These are phyloP conservation scores for Sylvia borin DNA, from an alignment of 2,797 vertebrate genomes.

Conservation along the genomic window DNA sequence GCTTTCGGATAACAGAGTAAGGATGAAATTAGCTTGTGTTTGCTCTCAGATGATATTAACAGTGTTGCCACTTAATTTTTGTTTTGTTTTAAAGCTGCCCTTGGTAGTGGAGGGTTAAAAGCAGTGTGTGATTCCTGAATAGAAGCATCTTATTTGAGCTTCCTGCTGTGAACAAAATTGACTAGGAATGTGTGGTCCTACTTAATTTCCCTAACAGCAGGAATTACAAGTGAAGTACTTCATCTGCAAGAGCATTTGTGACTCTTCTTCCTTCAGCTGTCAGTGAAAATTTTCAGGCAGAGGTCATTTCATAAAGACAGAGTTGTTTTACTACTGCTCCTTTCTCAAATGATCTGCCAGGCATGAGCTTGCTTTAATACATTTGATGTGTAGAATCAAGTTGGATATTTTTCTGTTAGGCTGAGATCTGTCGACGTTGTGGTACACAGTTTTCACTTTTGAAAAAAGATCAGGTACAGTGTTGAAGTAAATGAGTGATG, in stretches of 20 bases:
- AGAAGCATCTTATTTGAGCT: constrained; percentile 28
- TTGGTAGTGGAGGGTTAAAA: constrained; percentile 55
- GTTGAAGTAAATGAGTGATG: background rate
- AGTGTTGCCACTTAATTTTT: background rate
- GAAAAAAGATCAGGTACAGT: background rate
- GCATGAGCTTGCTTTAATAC: background rate
- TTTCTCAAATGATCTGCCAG: background rate
- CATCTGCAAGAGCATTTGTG: background rate
- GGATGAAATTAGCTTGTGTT: background rate
- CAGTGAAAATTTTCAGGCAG: background rate
- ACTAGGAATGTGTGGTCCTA: constrained; percentile 64
- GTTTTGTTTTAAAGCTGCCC: background rate
- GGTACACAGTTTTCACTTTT: background rate
- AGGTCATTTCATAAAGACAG: background rate
- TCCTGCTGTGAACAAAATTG: constrained; percentile 68
- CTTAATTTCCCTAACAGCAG: constrained; percentile 74
- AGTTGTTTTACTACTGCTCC: background rate
- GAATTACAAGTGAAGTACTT: constrained; percentile 20
- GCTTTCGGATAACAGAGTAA: background rate
- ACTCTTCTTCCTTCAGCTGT: background rate
- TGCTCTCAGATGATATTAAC: background rate
- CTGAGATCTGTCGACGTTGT: accelerated
- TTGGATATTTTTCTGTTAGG: background rate
- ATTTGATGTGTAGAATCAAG: background rate
- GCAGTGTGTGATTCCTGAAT: constrained; percentile 59